A percentile compares a stretch with the other conserved stretches of the same genome.
phyloP scores from a whole-genome alignment of 2,113 vertebrate genomes.

The Phoxinus phoxinus region DNA sequence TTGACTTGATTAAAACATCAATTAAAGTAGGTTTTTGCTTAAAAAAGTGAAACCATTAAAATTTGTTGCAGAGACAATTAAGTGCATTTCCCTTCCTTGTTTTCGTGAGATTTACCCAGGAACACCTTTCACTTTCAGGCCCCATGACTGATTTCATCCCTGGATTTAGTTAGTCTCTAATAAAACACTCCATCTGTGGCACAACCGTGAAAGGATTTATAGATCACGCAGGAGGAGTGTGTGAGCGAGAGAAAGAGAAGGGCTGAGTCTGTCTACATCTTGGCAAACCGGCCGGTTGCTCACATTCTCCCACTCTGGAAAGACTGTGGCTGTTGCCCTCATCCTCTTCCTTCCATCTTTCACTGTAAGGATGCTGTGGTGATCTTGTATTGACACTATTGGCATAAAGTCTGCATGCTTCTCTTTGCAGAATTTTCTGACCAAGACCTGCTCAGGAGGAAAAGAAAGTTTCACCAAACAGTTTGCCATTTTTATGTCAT shows the following conservation, averaged over 20 bases:
- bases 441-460: not conserved
- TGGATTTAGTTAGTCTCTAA: conserved; percentile 41
- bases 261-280: conserved; percentile 26
- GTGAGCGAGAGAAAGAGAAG: not conserved
- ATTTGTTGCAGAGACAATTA: not conserved
- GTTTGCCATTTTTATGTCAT: not conserved
- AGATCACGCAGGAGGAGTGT: conserved; percentile 21
- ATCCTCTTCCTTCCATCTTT: conserved; percentile 34
- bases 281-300: not conserved
- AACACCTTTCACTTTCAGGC: not conserved
- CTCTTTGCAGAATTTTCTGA: not conserved
- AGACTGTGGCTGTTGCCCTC: not conserved
- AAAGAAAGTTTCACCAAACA: not conserved
- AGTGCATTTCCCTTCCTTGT: not conserved
- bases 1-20: too few species aligned
- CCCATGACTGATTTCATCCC: conserved; percentile 14
- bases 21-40: too few species aligned
- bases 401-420: not conserved
- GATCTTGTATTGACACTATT: not conserved
- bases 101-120: not conserved
- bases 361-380: not conserved
- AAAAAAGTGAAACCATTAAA: not conserved
- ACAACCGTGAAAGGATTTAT: not conserved
- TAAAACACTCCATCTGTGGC: conserved; percentile 13
- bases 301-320: conserved; percentile 2